Evolutionary conservation across 2,113 vertebrate genomes (phyloP).

Genomic region (Larimichthys polyactis): DNA sequence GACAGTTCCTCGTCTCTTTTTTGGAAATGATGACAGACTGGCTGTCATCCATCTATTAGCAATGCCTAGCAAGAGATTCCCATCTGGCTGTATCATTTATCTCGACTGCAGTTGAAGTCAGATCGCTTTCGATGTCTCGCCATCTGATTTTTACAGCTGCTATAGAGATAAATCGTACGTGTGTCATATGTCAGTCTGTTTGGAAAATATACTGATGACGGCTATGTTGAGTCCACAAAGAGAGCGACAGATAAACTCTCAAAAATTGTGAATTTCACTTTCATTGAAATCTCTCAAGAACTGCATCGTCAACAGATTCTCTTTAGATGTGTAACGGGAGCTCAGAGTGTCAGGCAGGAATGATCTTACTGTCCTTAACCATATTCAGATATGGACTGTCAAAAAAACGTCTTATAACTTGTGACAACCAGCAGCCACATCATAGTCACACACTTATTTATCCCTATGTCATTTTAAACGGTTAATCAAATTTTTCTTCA

Average conservation of each 20-base stretch:
- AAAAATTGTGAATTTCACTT: too few species aligned
- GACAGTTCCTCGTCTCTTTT: background rate
- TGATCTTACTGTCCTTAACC: too few species aligned
- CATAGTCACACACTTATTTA: too few species aligned
- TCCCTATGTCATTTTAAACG: too few species aligned
- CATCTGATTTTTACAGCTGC: slow-evolving; percentile 10
- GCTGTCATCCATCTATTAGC: background rate
- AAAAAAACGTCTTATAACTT: too few species aligned
- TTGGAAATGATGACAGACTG: background rate
- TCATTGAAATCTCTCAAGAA: too few species aligned
- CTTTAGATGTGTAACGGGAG: too few species aligned
- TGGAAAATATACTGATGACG: background rate
- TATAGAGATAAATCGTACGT: background rate
- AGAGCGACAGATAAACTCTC: background rate
- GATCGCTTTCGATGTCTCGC: background rate
- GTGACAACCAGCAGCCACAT: too few species aligned
- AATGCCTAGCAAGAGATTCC: background rate
- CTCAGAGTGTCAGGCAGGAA: too few species aligned
- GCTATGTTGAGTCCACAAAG: background rate
- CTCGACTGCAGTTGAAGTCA: background rate
- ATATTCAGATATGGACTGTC: too few species aligned
- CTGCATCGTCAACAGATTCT: too few species aligned
- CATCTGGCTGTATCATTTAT: slow-evolving; percentile 5
- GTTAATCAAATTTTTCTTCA: too few species aligned
- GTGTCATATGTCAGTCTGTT: background rate